These are phyloP conservation scores for Eupithecia tripunctaria DNA, from an alignment of 2,888 invertebrate species.

Conservation along the genomic window DNA sequence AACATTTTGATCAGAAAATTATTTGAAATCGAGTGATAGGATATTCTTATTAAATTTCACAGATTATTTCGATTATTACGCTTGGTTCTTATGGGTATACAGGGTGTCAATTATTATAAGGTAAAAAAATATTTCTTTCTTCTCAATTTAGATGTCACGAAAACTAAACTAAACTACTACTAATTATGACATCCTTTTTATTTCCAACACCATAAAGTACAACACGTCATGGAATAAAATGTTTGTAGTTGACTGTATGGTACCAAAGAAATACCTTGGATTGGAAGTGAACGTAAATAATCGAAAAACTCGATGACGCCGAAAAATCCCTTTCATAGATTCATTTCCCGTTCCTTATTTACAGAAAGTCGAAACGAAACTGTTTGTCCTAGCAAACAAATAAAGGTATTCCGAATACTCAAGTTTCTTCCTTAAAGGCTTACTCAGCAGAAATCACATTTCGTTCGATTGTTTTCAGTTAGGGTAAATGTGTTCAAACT, in stretches of 20 bases:
- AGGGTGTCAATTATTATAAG: too few relatives aligned
- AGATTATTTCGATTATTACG: not conserved
- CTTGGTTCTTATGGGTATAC: not conserved
- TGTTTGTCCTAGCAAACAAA: constrained; percentile 15
- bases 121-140: too few relatives aligned
- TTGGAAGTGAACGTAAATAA: not conserved
- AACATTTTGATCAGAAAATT: not conserved
- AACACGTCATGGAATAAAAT: too few relatives aligned
- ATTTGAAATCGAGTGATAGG: not conserved
- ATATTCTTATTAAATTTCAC: not conserved
- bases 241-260: not conserved
- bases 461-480: constrained; percentile 40
- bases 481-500: constrained; percentile 39
- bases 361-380: constrained; percentile 12
- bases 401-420: constrained; percentile 16
- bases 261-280: not conserved
- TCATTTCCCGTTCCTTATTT: constrained; percentile 2
- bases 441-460: constrained; percentile 41
- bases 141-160: too few relatives aligned
- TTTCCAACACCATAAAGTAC: too few relatives aligned
- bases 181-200: too few relatives aligned
- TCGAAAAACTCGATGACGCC: not conserved
- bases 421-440: constrained; percentile 21
- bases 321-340: not conserved
- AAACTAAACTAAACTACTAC: too few relatives aligned